Evolutionary conservation across 1,140 invertebrate species (phyloP).

Genomic region (Drosophila hydei): DNA sequence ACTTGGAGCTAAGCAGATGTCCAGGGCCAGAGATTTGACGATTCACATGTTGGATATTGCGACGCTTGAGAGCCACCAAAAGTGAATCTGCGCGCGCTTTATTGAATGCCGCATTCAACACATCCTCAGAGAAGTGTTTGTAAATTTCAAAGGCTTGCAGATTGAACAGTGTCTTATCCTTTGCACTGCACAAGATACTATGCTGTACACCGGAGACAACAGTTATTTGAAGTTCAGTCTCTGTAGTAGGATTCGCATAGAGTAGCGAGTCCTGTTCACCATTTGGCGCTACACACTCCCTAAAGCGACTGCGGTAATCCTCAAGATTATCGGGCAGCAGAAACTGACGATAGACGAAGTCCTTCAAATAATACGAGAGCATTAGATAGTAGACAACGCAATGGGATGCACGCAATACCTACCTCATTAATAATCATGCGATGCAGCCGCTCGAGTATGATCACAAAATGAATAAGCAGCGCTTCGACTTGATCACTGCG

Average conservation of each 20-base stretch:
- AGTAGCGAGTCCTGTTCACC: constrained; percentile 60
- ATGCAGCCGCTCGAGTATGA: constrained; percentile 60
- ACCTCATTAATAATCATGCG: constrained; percentile 53
- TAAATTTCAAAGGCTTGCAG: constrained; percentile 89
- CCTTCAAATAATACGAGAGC: constrained; percentile 15
- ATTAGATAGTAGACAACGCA: too few relatives aligned
- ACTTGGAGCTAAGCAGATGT: constrained; percentile 72
- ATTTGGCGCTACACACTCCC: constrained; percentile 41
- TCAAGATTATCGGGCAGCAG: constrained; percentile 63
- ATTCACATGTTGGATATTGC: constrained; percentile 55
- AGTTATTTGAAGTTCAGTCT: constrained; percentile 85
- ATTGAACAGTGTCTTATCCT: constrained; percentile 87
- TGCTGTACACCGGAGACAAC: constrained; percentile 86
- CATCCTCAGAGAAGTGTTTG: constrained; percentile 88
- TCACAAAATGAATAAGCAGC: constrained; percentile 63
- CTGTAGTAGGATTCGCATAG: constrained; percentile 82
- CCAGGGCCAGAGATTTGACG: constrained; percentile 64
- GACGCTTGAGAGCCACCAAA: constrained; percentile 83
- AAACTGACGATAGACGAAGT: constrained; percentile 47
- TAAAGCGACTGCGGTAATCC: constrained; percentile 50
- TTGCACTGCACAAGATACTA: constrained; percentile 87
- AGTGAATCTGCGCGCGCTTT: constrained; percentile 86
- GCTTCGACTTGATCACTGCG: constrained; percentile 56
- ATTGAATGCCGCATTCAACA: constrained; percentile 86
- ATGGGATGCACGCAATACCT: constrained; percentile 4